Base-by-base conservation (phyloP, 2,888 invertebrate genomes). In the Scaptomyza parva region DNA sequence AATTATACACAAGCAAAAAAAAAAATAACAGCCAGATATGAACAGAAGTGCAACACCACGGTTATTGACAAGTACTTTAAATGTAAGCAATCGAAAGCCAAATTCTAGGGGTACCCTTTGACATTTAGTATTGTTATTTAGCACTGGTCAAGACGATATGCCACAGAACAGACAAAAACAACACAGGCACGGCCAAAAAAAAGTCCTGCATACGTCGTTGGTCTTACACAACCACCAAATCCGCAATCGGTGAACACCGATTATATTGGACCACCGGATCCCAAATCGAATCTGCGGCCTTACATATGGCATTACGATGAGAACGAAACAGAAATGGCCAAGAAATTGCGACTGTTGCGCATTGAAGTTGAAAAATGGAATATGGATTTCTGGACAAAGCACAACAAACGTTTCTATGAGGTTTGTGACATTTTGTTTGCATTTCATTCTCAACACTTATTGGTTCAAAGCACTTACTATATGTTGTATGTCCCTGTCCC, bases 341-440 rank as follows among this genome's bases (percentile, higher is more conserved):
- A 92, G 76, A 91, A 92, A 72, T 94, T 95, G 78, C 93, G 97
- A 65, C 90, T 94, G 74, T 90, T 94, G 73, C 94, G 95, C 84
- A 92, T 93, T 70, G 94, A 94, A 66, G 95, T 96, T 0, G 96
- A 96, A 83, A 92, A 93, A 59, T 97, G 97, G 97, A 97, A 97
- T 91, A 95, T 97, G 73, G 92, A 93, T 35, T 97, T 97, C 92
- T 97, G 97, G 97, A 92, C 93, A 0, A 93, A 93, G 67, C 97
- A 97, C 83, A 97, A 97, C 88, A 93, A 93, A 22, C 94, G 93
- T 58, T 97, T 97, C 91, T 93, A 94, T 85, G 93, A 95, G 91
- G 95, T 95, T 54, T 24, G 66, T 44, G n/a, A 17, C 26, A 39
- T 41, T 47, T 45, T 4, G 1, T 2, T 20, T 24, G 35, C 33